These are phyloP conservation scores for Nasonia giraulti DNA, from an alignment of 1,140 invertebrate species.

Conservation along the genomic window DNA sequence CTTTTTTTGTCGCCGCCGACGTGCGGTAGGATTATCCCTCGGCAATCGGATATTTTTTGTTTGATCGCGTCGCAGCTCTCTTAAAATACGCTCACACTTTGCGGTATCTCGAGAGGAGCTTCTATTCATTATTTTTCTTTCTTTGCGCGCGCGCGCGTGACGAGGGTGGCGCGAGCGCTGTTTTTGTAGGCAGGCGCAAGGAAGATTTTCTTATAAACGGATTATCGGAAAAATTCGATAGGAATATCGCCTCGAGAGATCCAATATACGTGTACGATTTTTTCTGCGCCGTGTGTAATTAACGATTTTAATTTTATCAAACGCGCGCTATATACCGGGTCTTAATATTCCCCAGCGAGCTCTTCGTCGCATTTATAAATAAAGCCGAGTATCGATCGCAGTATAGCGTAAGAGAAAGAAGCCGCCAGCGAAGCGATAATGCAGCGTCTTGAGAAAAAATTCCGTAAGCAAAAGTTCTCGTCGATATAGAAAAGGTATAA, in stretches of 20 bases:
- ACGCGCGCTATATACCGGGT: not conserved
- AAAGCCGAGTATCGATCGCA: not conserved
- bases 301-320: not conserved
- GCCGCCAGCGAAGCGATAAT: not conserved
- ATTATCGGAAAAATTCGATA: not conserved
- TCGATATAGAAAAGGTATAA: slow-evolving; percentile 20
- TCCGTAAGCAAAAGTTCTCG: slow-evolving; percentile 33
- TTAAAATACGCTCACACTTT: slow-evolving; percentile 9
- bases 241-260: not conserved
- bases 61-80: slow-evolving; percentile 11
- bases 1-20: not conserved
- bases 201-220: slow-evolving; percentile 16
- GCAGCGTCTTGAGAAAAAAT: not conserved
- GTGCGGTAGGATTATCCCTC: slow-evolving; percentile 30
- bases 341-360: not conserved
- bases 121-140: slow-evolving; percentile 39
- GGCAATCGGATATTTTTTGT: slow-evolving; percentile 42
- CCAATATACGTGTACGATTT: not conserved
- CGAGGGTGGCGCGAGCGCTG: not conserved
- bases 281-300: not conserved
- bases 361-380: not conserved
- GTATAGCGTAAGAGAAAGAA: not conserved
- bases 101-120: not conserved
- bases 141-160: not conserved
- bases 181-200: not conserved